Evolutionary conservation across 1,140 invertebrate genomes (phyloP), one percentile per base, ranked within the genome.

Genomic region (Zaprionus taronus): DNA sequence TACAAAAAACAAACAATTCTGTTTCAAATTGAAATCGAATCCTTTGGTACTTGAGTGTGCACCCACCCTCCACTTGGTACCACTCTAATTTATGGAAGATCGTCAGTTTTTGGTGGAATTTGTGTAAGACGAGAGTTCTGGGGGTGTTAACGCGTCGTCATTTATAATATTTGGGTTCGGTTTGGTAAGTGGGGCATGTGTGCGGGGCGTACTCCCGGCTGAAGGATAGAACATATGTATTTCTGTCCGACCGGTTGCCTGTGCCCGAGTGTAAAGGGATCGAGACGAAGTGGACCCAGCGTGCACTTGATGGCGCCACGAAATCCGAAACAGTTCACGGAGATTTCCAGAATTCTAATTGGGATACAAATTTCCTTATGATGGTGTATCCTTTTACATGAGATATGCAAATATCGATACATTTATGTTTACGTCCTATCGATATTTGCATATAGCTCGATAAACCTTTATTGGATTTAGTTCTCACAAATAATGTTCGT

Each of bases 71-170:
- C 53, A 67, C 55, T 79, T 68, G 60, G 62, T 38, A 58, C 28
- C 49, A 63, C 71, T 90, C 79, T 85, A 79, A 85, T 90, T 90
- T 90, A 79, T 79, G 67, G 41, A 62, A 78, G 26, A 67, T 72
- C 26, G 34, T 47, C 64, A 41, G 62, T 56, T 79, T 89, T 89
- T 80, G 60, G 15, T 53, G 71, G 86, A 89, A 89, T 87, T 84
- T 71, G 64, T 91, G 87, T 91, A 91, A 91, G 77, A 77, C 72
- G 87, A 91, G 87, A 77, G 69, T 38, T 57, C 31, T 66, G 26
- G 69, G 87, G 89, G 87, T 91, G 87, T 91, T 91, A 91, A 91
- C 87, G 81, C 75, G 81, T 79, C 72, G 81, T 83, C 81, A 91
- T 91, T 91, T 75, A 91, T 91, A 80, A 91, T 86, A 71, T 70